Evolutionary conservation across 2,888 invertebrate species (phyloP), one percentile per base, ranked within the genome.

Genomic region (Spodoptera exigua): DNA sequence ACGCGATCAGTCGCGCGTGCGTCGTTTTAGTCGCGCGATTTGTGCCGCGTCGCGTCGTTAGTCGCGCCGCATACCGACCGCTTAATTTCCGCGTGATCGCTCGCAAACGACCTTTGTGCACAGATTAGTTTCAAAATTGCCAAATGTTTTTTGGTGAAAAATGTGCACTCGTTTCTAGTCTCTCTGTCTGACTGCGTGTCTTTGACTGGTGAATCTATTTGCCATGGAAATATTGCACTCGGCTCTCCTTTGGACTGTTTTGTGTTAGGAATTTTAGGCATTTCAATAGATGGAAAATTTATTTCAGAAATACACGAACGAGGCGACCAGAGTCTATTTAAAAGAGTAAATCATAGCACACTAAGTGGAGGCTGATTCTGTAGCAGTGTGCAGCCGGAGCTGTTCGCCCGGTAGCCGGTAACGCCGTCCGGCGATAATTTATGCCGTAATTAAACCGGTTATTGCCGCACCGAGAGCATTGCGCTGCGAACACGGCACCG

Each of bases 381-480:
- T 53, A 71, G 68, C 66, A 66, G 64, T 78, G 70, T 74, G 68
- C 52, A 58, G 54, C 49, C 48, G 41, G 56, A 36, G 36, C 49
- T 35, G 49, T 17, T 54, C 60, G 67, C 60, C 69, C 48, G 62
- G 58, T 64, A 58, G 70, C 75, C 73, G 74, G 64, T 56, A 58
- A 57, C 36, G 40, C 73, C 53, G 69, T 41, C 57, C 76, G 77
- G 75, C 75, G 74, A 83, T 82, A 82, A 81, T 80, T 78, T 77
- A 76, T 74, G 72, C 70, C 57, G 75, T 76, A 83, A 84, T 85
- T 82, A 81, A 81, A 76, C 79, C 72, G 70, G 82, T 76, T 80
- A 79, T 74, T 71, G 76, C 70, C 59, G 60, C 45, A 60, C 53
- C 36, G 61, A 69, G 70, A 70, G 62, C 34, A 47, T 53, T 40